Base-by-base conservation (phyloP, 1,140 invertebrate genomes). In the Hestina assimilis region DNA sequence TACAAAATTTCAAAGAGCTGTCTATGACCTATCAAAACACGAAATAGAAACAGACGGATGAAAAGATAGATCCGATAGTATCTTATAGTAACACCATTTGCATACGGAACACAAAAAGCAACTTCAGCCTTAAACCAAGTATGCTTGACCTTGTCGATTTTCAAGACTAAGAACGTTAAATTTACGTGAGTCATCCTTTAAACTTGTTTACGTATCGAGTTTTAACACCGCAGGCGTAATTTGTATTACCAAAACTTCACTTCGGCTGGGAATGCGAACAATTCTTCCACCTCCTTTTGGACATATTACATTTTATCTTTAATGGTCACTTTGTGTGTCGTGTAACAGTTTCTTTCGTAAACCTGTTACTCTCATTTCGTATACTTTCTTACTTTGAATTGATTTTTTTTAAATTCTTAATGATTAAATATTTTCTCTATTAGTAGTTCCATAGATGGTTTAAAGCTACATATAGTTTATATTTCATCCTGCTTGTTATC, bases 341-440 rank as follows among this genome's bases (percentile, higher is more conserved):
- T 15, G 21, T 76, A 79, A 74, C 79, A 57, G 75, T 79, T 63
- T 43, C 50, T 60, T 66, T 70, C 63, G 73, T 77, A 66, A 79
- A 78, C 69, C 65, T 71, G 67, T 74, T 71, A 50, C 23, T 47
- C 53, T 62, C 43, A 41, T 21, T 55, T 15, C 53, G 53, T 48
- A 55, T 21, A 63, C 35, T 59, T 52, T 58, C 46, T 33, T 19
- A 6, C 43, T 14, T 26, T 29, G 21, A 15, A 17, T 40, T 35
- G 6, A 24, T 43, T 17, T 14, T 38, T 38, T 38, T 38, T n/a
- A 38, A 38, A 7, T 15, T 38, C 17, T 38, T 14, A 15, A 9
- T 4, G 4, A 26, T 4, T 26, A 8, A 9, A 28, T 8, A 28
- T 3, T 28, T 2, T 28, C 6, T 28, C 6, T 28, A n/a, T 9